Percentiles rank a stretch among this genome's conserved stretches.
Conservation (phyloP, 2,113 vertebrate species). For the Myocastor coypus region DNA sequence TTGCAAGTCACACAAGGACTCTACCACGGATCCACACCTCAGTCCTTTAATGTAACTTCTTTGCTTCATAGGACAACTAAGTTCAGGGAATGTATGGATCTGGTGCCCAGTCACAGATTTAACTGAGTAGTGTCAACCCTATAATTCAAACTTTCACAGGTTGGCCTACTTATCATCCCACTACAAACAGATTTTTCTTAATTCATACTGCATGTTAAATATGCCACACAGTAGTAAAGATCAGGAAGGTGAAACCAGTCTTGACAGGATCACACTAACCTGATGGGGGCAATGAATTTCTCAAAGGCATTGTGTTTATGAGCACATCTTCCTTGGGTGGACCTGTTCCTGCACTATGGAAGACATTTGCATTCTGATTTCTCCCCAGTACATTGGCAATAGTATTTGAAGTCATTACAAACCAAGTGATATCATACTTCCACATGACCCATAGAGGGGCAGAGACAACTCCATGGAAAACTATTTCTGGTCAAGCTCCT, state of each 20-base stretch:
- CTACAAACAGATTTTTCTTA: not conserved
- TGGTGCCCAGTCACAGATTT: slow-evolving; percentile 34
- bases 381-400: slow-evolving; percentile 1
- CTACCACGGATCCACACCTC: not conserved
- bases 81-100: not conserved
- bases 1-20: not conserved
- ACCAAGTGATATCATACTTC: not conserved
- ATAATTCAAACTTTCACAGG: not conserved
- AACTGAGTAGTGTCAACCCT: not conserved
- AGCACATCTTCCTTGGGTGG: not conserved
- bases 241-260: not conserved
- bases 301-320: not conserved
- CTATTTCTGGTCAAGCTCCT: not conserved
- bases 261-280: not conserved
- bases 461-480: not conserved
- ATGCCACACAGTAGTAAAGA: not conserved
- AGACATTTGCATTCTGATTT: not conserved
- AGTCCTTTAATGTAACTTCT: not conserved
- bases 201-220: slow-evolving; percentile 24
- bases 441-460: not conserved
- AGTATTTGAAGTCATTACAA: slow-evolving; percentile 38
- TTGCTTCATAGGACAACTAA: slow-evolving; percentile 10
- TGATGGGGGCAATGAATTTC: not conserved
- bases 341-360: not conserved
- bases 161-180: not conserved